Evolutionary conservation across 2,113 vertebrate species (phyloP), one percentile per base, ranked within the genome.

Genomic region (Syngnathus scovelli): DNA sequence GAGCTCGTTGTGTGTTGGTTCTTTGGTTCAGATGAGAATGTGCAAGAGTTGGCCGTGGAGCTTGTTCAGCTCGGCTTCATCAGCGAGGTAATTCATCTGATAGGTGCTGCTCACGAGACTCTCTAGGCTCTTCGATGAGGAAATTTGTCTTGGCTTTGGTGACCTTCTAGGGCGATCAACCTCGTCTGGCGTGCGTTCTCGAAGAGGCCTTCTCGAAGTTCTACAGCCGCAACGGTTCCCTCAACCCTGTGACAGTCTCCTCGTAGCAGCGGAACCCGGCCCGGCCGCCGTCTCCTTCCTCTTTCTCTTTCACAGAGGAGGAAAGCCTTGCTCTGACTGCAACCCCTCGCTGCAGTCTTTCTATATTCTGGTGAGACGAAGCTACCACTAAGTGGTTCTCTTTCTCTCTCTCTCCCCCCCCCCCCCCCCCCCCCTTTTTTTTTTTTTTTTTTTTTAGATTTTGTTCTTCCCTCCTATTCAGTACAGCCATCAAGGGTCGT

Each of bases 21-120:
- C 43, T 18, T 33, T 72, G 7, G 11, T 66, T 39, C 76, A 99
- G 97, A 95, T 90, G 97, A 99, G 87, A 98, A 93, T 54, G 95
- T 96, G 81, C 94, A 96, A 19, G 97, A 98, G 85, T 81, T 99
- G 90, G 92, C 96, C 0, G 94, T 95, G 41, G 97, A 99, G 82
- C 91, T 99, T 46, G 95, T 98, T 56, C 97, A 98, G 87, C 91
- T 99, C 72, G 97, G 96, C 7, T 99, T 99, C 87, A 96, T 99
- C 83, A 96, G 94, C 2, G 97, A 99, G 94, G 97, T 96, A 75
- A 83, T 90, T 44, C 7, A 10, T 9, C n/a, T 3, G 1, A 19
- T 5, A 15, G 6, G 7, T 39, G 12, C 43, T 2, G 18, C 16
- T 23, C 23, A 52, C 33, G 27, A 27, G 27, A 27, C 27, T 27